Evolutionary conservation across 2,113 vertebrate species (phyloP).

Genomic region (Corythoichthys intestinalis): DNA sequence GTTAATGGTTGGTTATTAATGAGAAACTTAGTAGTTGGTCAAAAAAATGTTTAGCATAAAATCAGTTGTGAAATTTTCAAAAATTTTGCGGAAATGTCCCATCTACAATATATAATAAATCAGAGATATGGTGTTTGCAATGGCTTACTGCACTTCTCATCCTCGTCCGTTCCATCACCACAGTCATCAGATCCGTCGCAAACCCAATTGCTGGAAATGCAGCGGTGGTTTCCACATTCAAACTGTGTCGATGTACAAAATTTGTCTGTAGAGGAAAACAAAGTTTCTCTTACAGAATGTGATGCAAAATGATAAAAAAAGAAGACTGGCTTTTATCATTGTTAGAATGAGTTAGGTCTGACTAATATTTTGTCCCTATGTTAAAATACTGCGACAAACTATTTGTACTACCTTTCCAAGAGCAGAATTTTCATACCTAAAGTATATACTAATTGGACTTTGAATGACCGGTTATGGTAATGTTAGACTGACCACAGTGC

Average conservation of each 20-base stretch:
- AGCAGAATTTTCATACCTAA: not conserved
- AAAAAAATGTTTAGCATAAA: no score
- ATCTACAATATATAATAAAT: not conserved
- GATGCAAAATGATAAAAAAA: not conserved
- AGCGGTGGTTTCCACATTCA: constrained; percentile 90
- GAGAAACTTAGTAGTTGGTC: no score
- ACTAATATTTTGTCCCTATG: not conserved
- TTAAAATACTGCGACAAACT: not conserved
- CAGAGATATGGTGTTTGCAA: not conserved
- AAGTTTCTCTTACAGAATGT: not conserved
- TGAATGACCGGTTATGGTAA: not conserved
- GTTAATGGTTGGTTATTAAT: no score
- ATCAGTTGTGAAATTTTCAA: no score
- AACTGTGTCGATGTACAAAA: constrained; percentile 89
- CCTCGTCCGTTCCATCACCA: constrained; percentile 86
- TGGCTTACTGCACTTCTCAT: constrained; percentile 84
- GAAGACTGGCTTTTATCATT: not conserved
- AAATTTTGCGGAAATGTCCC: no score
- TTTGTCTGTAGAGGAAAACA: constrained; percentile 74
- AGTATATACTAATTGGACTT: not conserved
- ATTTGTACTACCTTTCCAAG: no score
- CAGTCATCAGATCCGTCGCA: constrained; percentile 93
- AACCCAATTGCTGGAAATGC: constrained; percentile 91
- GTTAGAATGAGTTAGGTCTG: not conserved
- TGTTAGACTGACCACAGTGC: constrained; percentile 81